Percentiles rank a stretch among this genome's conserved stretches.
Evolutionary conservation across 2,888 invertebrate genomes (phyloP).

Genomic region (Acanthacorydalis orientalis): DNA sequence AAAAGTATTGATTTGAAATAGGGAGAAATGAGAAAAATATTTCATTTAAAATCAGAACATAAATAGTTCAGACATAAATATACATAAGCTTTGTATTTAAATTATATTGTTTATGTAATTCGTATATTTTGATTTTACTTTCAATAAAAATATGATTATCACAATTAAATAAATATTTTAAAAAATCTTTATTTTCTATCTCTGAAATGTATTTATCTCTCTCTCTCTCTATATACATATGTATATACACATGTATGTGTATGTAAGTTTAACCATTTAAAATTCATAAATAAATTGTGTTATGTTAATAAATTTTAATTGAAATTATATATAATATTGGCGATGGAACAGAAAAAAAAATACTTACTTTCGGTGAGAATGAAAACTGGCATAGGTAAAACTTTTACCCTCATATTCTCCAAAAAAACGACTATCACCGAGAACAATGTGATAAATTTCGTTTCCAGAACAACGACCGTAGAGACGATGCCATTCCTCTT

Average conservation of each 20-base stretch:
- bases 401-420: constrained; percentile 98
- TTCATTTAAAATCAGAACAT: no score
- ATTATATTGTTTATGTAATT: no score
- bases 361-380: constrained; percentile 90
- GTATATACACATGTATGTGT: neutral
- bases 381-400: constrained; percentile 98
- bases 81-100: no score
- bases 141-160: no score
- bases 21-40: no score
- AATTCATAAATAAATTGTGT: no score
- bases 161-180: no score
- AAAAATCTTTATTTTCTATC: no score
- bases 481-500: constrained; percentile 96
- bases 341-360: neutral
- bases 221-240: neutral
- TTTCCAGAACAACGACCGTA: constrained; percentile 98
- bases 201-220: no score
- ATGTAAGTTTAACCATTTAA: neutral
- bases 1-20: no score
- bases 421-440: constrained; percentile 91
- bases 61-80: no score
- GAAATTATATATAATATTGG: neutral
- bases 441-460: constrained; percentile 94
- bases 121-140: no score
- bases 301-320: neutral